A percentile compares a stretch with the other conserved stretches of the same genome.
These are phyloP conservation scores for Pseudolaguvia tuberculata DNA, from an alignment of 2,113 vertebrate genomes.

Conservation along the genomic window DNA sequence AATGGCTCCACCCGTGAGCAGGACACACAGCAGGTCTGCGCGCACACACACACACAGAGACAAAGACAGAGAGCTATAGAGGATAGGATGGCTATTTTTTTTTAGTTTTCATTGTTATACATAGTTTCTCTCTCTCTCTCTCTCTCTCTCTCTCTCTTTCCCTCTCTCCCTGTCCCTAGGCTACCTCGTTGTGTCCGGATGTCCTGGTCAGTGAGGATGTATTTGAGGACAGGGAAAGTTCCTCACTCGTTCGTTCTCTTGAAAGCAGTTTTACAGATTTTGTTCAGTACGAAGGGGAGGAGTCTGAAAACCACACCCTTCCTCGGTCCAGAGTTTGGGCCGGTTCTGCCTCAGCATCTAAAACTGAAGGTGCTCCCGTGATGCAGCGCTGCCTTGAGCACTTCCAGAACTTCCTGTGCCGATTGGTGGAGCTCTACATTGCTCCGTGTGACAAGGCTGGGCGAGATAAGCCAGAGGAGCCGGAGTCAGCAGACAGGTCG, in stretches of 20 bases:
- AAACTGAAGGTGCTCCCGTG: conserved; percentile 82
- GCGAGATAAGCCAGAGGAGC: conserved; percentile 46
- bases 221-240: conserved; percentile 82
- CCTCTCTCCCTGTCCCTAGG: conserved; percentile 63
- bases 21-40: conserved; percentile 81
- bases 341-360: conserved; percentile 59
- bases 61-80: too few species aligned
- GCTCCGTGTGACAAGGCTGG: conserved; percentile 61
- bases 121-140: background rate
- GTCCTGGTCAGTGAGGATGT: conserved; percentile 69
- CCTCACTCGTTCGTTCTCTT: conserved; percentile 74
- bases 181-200: conserved; percentile 67
- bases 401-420: conserved; percentile 89
- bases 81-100: too few species aligned
- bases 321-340: conserved; percentile 56
- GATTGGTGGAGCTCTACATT: conserved; percentile 85
- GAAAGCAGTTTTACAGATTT: conserved; percentile 96
- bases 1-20: conserved; percentile 67
- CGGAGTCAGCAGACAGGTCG: conserved; percentile 66
- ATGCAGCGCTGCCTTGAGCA: conserved; percentile 97
- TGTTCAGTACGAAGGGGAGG: conserved; percentile 86
- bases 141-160: too few species aligned
- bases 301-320: conserved; percentile 75
- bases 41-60: background rate
- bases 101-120: too few species aligned